Base-by-base conservation (phyloP, 2,797 vertebrate genomes). In the Sebastes baramenuke region DNA sequence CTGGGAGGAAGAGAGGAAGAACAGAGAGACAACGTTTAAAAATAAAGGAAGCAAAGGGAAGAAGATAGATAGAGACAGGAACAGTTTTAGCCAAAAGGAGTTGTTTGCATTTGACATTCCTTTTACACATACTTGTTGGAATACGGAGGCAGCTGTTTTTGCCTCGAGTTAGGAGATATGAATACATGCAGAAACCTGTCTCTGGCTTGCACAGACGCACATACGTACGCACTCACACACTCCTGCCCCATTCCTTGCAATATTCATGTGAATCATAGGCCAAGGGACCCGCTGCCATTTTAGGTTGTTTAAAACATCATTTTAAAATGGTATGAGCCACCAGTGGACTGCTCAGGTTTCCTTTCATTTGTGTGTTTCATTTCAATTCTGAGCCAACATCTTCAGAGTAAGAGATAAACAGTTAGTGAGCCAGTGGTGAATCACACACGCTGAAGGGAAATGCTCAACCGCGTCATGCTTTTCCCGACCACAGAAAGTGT, bases 151-250 rank as follows among this genome's bases (percentile, higher is more conserved):
- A 90, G 90, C 81, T 92, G 88, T 80, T 89, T 86, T 88, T 22
- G 56, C 73, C 72, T 65, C 24, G 38, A 83, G 79, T 82, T 77
- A 60, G 59, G 62, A 82, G 60, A 84, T 61, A 82, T n/a, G 77
- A 92, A 79, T 66, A 60, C 94, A 75, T 95, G 94, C 87, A 93
- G 86, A 83, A 92, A 95, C 95, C 88, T 90, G 94, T 79, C 93
- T 86, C 32, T 38, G 72, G 76, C 88, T 84, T 85, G 78, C 77
- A 81, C 72, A 88, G 65, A 77, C 67, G 22, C 58, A 65, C 13
- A 64, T 8, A 34, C 3, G 1, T 29, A 59, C 20, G 18, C 25
- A n/a, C 70, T 16, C 79, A 77, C 58, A 70, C 62, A 52, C 72
- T 55, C 14, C 67, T 80, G 68, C 18, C 66, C 56, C 30, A 75